Percentiles rank a stretch among this genome's conserved stretches.
Evolutionary conservation across 1,140 invertebrate genomes (phyloP).

Genomic region (Cydia amplana): DNA sequence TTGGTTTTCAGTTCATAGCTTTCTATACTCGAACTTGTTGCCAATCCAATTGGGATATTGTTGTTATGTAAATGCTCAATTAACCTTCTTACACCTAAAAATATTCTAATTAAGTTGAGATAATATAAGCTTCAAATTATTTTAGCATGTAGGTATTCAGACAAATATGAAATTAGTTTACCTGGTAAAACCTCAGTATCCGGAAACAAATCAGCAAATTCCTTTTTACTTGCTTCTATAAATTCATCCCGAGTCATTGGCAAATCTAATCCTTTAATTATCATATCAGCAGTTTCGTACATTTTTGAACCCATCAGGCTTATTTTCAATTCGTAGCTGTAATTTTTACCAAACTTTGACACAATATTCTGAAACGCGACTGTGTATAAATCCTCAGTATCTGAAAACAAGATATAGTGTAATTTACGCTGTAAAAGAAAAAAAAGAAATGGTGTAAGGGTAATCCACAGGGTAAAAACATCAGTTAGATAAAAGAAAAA

Average conservation of each 20-base stretch:
- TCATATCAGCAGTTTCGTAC: constrained; percentile 79
- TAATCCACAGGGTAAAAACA: too few relatives aligned
- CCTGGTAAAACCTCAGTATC: constrained; percentile 83
- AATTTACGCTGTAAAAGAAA: background rate
- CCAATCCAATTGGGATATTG: constrained; percentile 85
- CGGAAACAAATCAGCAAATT: constrained; percentile 82
- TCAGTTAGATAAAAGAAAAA: background rate
- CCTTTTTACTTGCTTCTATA: constrained; percentile 58
- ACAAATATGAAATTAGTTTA: constrained; percentile 53
- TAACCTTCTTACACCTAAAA: constrained; percentile 84
- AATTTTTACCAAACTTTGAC: constrained; percentile 85
- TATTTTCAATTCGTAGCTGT: constrained; percentile 88
- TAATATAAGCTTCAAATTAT: background rate
- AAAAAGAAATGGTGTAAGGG: background rate
- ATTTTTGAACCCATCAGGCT: constrained; percentile 87
- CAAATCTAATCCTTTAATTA: constrained; percentile 84
- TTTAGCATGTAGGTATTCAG: background rate
- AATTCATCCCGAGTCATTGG: constrained; percentile 87
- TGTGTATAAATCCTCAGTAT: constrained; percentile 89
- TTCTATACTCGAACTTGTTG: constrained; percentile 85
- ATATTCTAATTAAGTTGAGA: constrained; percentile 23
- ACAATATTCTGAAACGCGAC: constrained; percentile 85
- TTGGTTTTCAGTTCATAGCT: constrained; percentile 84
- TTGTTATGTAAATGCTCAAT: constrained; percentile 84
- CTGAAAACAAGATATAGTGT: constrained; percentile 68